Conservation (phyloP, 2,888 invertebrate genomes). For the Harpalus rubripes region DNA sequence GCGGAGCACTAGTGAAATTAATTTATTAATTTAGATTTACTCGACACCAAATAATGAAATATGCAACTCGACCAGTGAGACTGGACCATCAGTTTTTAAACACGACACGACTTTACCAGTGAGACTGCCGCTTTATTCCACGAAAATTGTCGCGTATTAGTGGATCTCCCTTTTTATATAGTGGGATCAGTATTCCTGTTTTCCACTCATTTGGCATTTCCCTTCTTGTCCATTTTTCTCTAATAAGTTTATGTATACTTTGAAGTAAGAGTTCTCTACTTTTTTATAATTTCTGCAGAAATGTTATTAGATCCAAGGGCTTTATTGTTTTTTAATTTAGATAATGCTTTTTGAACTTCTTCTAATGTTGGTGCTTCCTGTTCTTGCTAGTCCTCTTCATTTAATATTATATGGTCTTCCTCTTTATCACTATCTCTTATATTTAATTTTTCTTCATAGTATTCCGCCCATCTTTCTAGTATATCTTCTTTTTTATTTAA, state of each 20-base stretch:
- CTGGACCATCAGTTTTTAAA: too few relatives aligned
- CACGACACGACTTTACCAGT: too few relatives aligned
- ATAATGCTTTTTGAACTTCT: too few relatives aligned
- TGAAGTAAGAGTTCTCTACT: conserved; percentile 31
- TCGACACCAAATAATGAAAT: too few relatives aligned
- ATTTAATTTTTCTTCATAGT: conserved; percentile 12
- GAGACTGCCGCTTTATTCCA: conserved; percentile 59
- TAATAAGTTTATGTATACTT: conserved; percentile 8
- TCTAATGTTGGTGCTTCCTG: conserved; percentile 57
- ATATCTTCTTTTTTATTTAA: conserved; percentile 17
- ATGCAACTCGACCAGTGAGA: too few relatives aligned
- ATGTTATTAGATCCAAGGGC: conserved; percentile 27
- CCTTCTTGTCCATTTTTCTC: conserved; percentile 44
- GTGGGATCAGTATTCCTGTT: conserved; percentile 60
- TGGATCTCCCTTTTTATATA: conserved; percentile 65
- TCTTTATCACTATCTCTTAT: conserved; percentile 15
- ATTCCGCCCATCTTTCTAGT: conserved; percentile 12
- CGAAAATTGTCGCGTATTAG: conserved; percentile 56
- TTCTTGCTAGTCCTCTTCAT: conserved; percentile 35
- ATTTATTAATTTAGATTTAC: too few relatives aligned
- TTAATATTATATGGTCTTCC: conserved; percentile 3
- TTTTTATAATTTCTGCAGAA: conserved; percentile 64
- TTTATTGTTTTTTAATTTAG: conserved; percentile 17
- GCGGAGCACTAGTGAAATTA: too few relatives aligned
- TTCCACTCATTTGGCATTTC: conserved; percentile 65